phyloP scores from a whole-genome alignment of 2,113 vertebrate species.

The Sinocyclocheilus grahami region DNA sequence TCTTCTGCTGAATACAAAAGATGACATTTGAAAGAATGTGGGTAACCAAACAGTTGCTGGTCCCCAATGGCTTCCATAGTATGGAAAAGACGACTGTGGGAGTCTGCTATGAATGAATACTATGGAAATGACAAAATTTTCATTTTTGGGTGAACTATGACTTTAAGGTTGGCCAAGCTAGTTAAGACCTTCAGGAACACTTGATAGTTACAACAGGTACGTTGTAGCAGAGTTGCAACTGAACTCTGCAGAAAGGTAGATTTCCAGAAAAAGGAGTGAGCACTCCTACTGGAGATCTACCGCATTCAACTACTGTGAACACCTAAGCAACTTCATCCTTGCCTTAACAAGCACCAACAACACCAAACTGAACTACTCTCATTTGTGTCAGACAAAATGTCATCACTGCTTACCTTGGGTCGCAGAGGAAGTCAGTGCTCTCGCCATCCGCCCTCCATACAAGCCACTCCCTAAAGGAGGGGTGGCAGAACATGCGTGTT shows the following conservation, averaged over 20 bases:
- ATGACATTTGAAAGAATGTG: not conserved
- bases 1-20: not conserved
- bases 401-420: conserved; percentile 83
- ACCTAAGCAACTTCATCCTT: not conserved
- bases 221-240: not conserved
- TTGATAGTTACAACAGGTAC: not conserved
- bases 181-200: not conserved
- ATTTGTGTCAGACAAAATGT: not conserved
- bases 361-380: not conserved
- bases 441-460: conserved; percentile 96
- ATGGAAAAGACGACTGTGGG: not conserved
- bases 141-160: not conserved
- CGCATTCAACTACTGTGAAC: not conserved
- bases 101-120: too few species aligned
- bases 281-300: not conserved
- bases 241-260: too few species aligned
- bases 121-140: not conserved
- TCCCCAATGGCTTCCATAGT: not conserved
- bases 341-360: not conserved
- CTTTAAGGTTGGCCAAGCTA: not conserved
- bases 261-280: not conserved
- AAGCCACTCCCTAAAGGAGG: conserved; percentile 97
- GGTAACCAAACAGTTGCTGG: not conserved
- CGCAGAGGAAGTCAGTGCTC: conserved; percentile 92
- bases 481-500: conserved; percentile 97